Base-by-base conservation (phyloP, 1,140 invertebrate genomes). In the Monochamus saltuarius region DNA sequence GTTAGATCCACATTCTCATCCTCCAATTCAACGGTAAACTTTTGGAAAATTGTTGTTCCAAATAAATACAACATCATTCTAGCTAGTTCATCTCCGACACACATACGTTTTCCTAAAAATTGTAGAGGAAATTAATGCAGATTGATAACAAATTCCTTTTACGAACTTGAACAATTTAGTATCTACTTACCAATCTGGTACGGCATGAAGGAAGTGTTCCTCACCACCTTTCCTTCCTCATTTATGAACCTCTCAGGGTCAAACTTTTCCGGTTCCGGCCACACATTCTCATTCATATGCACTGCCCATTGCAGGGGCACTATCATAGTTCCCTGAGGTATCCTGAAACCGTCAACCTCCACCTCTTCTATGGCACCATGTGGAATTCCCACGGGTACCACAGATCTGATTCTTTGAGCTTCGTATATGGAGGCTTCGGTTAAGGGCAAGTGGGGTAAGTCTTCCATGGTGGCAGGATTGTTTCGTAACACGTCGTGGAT, bases 11-110 rank as follows among this genome's bases (percentile, higher is more conserved):
- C 66, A 0, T 64, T 63, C 1, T 73, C 75, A 46, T 65, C 36
- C 42, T 61, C 43, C 39, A 67, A 47, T 39, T 29, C 16, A 19
- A 36, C 88, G 35, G 75, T 72, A 69, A 88, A 91, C 8, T 79
- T 78, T 6, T 86, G 81, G 0, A 95, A 61, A 10, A 94, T 80
- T 14, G 82, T 78, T 0, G 84, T 78, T 45, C 82, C 75, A 75
- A 86, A 86, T 4, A 92, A 71, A 61, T 88, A 84, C 47, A 91
- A 65, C 50, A 91, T 76, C 85, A 91, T 91, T 59, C 81, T 82
- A 1, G 90, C 91, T 37, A 95, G 73, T 68, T 92, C 89, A 62
- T 95, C 92, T 4, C 93, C 93, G 0, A 92, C 82, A 75, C 93
- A 96, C 79, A 90, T 86, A 35, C 91, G 81, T 73, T 92, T 91